Evolutionary conservation across 2,113 vertebrate genomes (phyloP).

Genomic region (Leucosticte australis): DNA sequence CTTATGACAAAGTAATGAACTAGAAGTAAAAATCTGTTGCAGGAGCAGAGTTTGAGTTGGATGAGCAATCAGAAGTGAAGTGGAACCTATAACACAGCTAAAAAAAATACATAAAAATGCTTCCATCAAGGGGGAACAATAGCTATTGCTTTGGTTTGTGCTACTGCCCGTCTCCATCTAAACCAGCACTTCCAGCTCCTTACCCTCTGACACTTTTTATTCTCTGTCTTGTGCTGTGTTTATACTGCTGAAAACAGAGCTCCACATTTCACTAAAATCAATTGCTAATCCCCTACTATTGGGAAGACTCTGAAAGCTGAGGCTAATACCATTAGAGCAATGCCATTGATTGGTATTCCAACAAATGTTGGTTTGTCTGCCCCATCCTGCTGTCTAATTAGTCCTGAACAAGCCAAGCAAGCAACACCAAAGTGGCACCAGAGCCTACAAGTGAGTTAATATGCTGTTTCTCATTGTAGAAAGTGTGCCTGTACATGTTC

Average conservation of each 20-base stretch:
- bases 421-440: neutral
- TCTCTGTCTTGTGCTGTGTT: neutral
- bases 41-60: neutral
- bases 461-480: neutral
- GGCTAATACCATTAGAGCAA: neutral
- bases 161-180: neutral
- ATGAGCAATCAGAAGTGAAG: neutral
- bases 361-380: neutral
- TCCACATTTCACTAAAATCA: neutral
- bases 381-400: neutral
- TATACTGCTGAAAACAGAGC: neutral
- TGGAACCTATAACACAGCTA: neutral
- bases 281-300: neutral
- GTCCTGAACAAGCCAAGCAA: neutral
- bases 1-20: neutral
- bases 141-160: neutral
- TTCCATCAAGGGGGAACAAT: neutral
- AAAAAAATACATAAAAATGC: neutral
- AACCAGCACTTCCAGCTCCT: neutral
- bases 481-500: neutral
- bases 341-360: neutral
- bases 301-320: neutral
- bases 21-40: neutral
- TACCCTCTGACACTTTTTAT: neutral
- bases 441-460: neutral